These are phyloP conservation scores for Stratiolaelaps scimitus DNA, from an alignment of 1,140 invertebrate species.

Conservation along the genomic window DNA sequence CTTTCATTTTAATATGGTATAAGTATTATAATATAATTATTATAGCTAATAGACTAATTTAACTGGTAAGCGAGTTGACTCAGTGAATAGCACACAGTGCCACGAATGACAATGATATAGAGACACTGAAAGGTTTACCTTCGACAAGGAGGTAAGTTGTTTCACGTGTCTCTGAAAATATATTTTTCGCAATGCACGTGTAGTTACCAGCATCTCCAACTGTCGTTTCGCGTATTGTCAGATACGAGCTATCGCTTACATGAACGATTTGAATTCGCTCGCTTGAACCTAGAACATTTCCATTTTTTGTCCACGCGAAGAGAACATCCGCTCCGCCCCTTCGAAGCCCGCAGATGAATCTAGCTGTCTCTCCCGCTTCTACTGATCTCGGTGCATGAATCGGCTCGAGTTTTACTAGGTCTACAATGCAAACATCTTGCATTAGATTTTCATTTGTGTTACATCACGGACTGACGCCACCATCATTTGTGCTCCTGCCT, in stretches of 20 bases:
- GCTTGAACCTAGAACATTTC: background rate
- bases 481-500: no score
- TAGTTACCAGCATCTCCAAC: background rate
- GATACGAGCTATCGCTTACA: background rate
- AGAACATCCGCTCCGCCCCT: background rate
- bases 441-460: no score
- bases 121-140: background rate
- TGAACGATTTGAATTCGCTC: background rate
- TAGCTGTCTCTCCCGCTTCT: background rate
- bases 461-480: no score
- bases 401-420: no score
- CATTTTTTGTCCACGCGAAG: conserved; percentile 5
- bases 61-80: no score
- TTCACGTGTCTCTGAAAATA: conserved; percentile 13
- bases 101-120: no score
- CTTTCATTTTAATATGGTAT: no score
- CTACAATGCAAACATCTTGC: no score
- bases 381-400: background rate
- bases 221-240: background rate
- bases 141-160: background rate
- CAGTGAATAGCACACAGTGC: no score
- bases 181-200: conserved; percentile 6
- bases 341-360: background rate
- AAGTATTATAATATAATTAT: no score
- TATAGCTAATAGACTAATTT: no score